These are phyloP conservation scores for Cataglyphis rosenhaueri DNA, from an alignment of 2,888 invertebrate genomes.

Conservation along the genomic window DNA sequence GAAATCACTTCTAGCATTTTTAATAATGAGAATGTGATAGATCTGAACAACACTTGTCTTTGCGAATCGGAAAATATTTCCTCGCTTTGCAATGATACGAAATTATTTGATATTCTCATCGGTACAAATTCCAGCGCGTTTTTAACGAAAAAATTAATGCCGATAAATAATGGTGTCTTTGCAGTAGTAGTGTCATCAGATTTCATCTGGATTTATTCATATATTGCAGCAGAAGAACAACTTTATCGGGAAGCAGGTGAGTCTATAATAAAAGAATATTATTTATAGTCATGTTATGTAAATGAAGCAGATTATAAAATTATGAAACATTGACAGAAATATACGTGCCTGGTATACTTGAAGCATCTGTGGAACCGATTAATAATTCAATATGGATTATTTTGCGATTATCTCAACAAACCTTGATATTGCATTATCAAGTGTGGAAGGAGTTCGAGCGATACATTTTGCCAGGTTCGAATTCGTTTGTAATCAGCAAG, in stretches of 20 bases:
- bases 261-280: neutral
- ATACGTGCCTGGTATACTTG: slow-evolving; percentile 68
- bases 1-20: neutral
- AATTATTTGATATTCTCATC: neutral
- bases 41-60: slow-evolving; percentile 13
- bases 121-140: slow-evolving; percentile 34
- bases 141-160: slow-evolving; percentile 54
- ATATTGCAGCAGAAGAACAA: neutral
- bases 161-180: slow-evolving; percentile 39
- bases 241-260: slow-evolving; percentile 52
- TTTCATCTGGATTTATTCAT: slow-evolving; percentile 49
- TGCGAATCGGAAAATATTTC: slow-evolving; percentile 54
- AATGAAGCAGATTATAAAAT: neutral
- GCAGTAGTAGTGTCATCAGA: slow-evolving; percentile 57
- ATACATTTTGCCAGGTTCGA: slow-evolving; percentile 68
- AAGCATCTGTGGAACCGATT: slow-evolving; percentile 67
- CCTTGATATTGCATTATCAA: slow-evolving; percentile 75
- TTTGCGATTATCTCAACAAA: slow-evolving; percentile 66
- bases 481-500: slow-evolving; percentile 59
- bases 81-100: slow-evolving; percentile 46
- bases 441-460: slow-evolving; percentile 67
- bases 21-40: neutral
- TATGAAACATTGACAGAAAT: slow-evolving; percentile 65
- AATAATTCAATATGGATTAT: slow-evolving; percentile 75
- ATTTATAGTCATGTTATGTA: neutral